phyloP scores from a whole-genome alignment of 2,888 invertebrate species.

The Drosophila aldrichi region DNA sequence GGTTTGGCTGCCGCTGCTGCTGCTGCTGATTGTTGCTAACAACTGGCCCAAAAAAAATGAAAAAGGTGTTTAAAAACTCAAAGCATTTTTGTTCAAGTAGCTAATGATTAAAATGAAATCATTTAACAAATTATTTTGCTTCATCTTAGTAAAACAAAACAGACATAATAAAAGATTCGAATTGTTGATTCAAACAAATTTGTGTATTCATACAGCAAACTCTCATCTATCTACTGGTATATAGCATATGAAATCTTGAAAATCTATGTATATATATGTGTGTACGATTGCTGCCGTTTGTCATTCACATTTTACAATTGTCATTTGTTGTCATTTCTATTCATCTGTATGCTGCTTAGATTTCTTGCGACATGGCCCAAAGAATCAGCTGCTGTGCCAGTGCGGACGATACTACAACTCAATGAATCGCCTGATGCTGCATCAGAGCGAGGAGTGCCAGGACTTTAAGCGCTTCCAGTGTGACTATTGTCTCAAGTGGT shows the following conservation, averaged over 20 bases:
- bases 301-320: constrained; percentile 21
- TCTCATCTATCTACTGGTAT: constrained; percentile 31
- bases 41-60: constrained; percentile 2
- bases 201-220: constrained; percentile 64
- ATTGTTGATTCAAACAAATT: constrained; percentile 52
- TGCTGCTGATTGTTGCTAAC: neutral
- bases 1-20: constrained; percentile 33
- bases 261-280: constrained; percentile 10
- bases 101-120: constrained; percentile 7
- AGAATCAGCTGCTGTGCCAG: constrained; percentile 81
- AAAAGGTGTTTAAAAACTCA: constrained; percentile 51
- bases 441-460: constrained; percentile 80
- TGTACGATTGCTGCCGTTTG: constrained; percentile 2
- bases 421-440: constrained; percentile 73
- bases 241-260: neutral
- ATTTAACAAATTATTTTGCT: constrained; percentile 28
- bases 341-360: constrained; percentile 35
- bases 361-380: constrained; percentile 58
- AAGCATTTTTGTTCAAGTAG: constrained; percentile 21
- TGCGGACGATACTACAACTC: constrained; percentile 86
- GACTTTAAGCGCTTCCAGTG: constrained; percentile 79
- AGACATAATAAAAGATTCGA: constrained; percentile 20
- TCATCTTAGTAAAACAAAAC: neutral
- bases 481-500: constrained; percentile 79
- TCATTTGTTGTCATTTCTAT: constrained; percentile 31